A percentile compares a stretch with the other conserved stretches of the same genome.
Conservation (phyloP, 2,113 vertebrate species). For the Alectura lathami region DNA sequence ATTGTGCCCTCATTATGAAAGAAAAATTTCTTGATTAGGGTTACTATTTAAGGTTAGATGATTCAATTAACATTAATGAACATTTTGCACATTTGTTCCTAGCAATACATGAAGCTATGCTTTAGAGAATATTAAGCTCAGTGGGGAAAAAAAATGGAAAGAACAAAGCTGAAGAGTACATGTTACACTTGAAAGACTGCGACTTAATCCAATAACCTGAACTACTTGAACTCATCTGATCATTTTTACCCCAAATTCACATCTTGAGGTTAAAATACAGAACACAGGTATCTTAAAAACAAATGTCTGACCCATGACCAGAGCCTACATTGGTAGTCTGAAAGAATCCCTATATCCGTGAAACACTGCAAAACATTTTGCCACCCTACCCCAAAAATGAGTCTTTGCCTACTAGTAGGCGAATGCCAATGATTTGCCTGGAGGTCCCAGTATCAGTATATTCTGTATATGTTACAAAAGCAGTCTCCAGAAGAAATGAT, state of each 20-base stretch:
- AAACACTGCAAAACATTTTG: slow-evolving; percentile 2
- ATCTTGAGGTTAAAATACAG: background rate
- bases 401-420: background rate
- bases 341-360: background rate
- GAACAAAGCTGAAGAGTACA: background rate
- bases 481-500: slow-evolving; percentile 23
- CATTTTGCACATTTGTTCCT: background rate
- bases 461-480: background rate
- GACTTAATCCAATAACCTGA: background rate
- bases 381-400: background rate
- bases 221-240: background rate
- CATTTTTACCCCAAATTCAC: background rate
- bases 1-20: background rate
- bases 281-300: background rate
- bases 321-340: background rate
- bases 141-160: background rate
- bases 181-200: background rate
- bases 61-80: background rate
- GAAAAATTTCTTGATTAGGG: background rate
- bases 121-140: background rate
- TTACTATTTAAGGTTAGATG: background rate
- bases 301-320: background rate
- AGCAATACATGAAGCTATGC: background rate
- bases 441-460: background rate
- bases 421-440: background rate